Base-by-base conservation (phyloP, 2,888 invertebrate species). In the Drosophila heteroneura region DNA sequence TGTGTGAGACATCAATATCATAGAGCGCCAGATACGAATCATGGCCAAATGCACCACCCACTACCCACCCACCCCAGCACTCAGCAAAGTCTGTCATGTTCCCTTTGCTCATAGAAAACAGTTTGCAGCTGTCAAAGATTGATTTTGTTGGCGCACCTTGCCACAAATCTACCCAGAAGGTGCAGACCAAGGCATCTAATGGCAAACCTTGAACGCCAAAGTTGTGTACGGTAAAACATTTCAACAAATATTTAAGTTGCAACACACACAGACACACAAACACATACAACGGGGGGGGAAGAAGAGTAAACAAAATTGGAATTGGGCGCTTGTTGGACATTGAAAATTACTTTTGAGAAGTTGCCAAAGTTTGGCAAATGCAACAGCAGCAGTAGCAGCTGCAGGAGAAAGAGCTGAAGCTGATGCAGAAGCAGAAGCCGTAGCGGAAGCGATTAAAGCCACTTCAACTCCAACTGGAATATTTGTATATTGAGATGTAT, bases 61-160 rank as follows among this genome's bases (percentile, higher is more conserved):
- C 47, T 14, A 7, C 22, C 44, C 44, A 47, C 47, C 7, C 22
- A 14, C 7, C 16, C 7, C 47, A 47, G 16, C 16, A 26, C 26
- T 47, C 22, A 19, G 19, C 28, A 39, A 57, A 57, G 14, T 28
- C 39, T 26, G 26, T 5, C 47, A 47, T 47, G 47, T 26, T 47
- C 26, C 26, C 9, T 47, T 22, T 5, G 16, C 49, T 16, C 28
- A 53, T 37, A 49, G 35, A 44, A 44, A 63, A 57, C 73, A 65
- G 72, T 71, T 79, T 70, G 65, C 64, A 64, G 71, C 77, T 80
- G 85, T 74, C 88, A 76, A 85, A 74, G 83, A 90, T 85, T 85
- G 85, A 89, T 88, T 83, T 70, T 74, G 62, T 56, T 52, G 60
- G 57, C 60, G n/a, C 63, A 71, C 67, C 67, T 81, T 73, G 49